These are phyloP conservation scores for Hydrophis major DNA, from an alignment of 2,797 vertebrate species.

Conservation along the genomic window DNA sequence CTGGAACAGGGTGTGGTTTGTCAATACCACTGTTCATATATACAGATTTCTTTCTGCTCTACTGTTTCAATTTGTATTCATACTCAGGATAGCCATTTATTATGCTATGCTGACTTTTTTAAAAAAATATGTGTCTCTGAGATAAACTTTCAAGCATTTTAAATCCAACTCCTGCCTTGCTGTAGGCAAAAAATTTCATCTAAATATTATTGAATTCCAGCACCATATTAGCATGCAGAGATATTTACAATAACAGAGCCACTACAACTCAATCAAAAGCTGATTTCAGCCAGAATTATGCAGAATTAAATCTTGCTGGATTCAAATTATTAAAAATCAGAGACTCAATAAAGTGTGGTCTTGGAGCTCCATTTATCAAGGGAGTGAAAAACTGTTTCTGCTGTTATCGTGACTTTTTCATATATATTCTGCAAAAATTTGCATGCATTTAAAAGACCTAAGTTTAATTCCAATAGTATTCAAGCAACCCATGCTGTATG, in stretches of 20 bases:
- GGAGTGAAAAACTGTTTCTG: slow-evolving; percentile 68
- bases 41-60: slow-evolving; percentile 42
- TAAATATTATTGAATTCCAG: slow-evolving; percentile 84
- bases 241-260: slow-evolving; percentile 87
- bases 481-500: slow-evolving; percentile 70
- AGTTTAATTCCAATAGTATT: slow-evolving; percentile 77
- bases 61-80: slow-evolving; percentile 67
- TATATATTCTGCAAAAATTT: slow-evolving; percentile 80
- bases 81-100: slow-evolving; percentile 69
- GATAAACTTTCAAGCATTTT: slow-evolving; percentile 74
- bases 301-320: slow-evolving; percentile 86
- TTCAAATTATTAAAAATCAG: slow-evolving; percentile 87
- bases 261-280: slow-evolving; percentile 87
- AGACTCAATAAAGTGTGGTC: slow-evolving; percentile 83
- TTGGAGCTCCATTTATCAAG: slow-evolving; percentile 81
- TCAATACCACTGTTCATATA: slow-evolving; percentile 44
- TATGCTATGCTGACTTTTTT: slow-evolving; percentile 56
- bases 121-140: slow-evolving; percentile 69
- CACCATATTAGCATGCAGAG: slow-evolving; percentile 81
- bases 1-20: not conserved
- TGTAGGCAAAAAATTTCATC: slow-evolving; percentile 79
- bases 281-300: slow-evolving; percentile 87
- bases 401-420: slow-evolving; percentile 75
- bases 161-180: slow-evolving; percentile 73
- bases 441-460: slow-evolving; percentile 78